Base-by-base conservation (phyloP, 2,888 invertebrate genomes). In the Dendrolimus pini region DNA sequence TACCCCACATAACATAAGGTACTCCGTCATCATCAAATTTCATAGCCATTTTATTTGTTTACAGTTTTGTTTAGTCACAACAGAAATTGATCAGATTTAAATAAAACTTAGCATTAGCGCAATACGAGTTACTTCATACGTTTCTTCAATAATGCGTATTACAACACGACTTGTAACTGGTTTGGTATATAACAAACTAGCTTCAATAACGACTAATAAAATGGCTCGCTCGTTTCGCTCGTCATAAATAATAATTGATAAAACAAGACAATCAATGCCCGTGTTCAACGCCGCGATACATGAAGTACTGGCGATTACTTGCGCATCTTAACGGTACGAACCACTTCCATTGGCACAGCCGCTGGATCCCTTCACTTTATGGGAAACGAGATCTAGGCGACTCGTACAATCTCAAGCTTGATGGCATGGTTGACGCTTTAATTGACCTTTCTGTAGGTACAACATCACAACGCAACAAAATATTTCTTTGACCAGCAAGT, bases 1-100 rank as follows among this genome's bases (percentile, higher is more conserved):
- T 83, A 9, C 94, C 95, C 74, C 95, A 83, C 76, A 92, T 92
- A 47, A 94, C 90, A 73, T 86, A 94, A 1, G 94, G 94, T 41
- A 91, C 72, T 14, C 92, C 91, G 63, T 93, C 90, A 52, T 83
- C 82, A 65, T 92, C 92, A 58, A 82, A 87, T 67, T 91, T 81
- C 56, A 93, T 63, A 61, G 85, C 83, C 91, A 91, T 89, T 65
- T 78, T 14, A 53, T 55, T 47, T 47, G 47, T 47, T 47, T 47
- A 9, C 9, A 47, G 12, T 2, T 47, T 47, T 47, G 10, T 47
- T 47, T 47, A 18, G 3, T 47, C 7, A 47, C 47, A 47, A 30
- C 3, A 30, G 3, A 30, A 30, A 30, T 30, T 30, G 30, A 30
- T 30, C 30, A 30, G 30, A 30, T 30, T 30, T 30, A 30, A 18